A percentile compares a stretch with the other conserved stretches of the same genome.
phyloP scores from a whole-genome alignment of 1,140 invertebrate species.

The Paraescarpia echinospica region DNA sequence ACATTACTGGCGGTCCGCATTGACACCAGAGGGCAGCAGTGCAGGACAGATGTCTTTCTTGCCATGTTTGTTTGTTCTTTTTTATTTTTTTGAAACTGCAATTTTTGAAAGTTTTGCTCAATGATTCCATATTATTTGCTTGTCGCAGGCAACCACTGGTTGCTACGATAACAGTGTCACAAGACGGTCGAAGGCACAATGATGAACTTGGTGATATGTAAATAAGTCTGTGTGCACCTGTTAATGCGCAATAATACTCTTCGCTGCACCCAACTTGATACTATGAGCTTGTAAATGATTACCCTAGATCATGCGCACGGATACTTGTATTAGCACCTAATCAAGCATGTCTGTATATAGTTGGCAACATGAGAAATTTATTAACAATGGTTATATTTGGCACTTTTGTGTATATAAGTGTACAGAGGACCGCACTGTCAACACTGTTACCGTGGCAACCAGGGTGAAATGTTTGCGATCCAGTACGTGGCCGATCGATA shows the following conservation, averaged over 20 bases:
- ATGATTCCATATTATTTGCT: slow-evolving; percentile 6
- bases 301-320: background rate
- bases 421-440: background rate
- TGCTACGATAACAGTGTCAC: background rate
- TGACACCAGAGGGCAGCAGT: background rate
- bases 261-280: background rate
- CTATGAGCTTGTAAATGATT: background rate
- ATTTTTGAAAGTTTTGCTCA: slow-evolving; percentile 6
- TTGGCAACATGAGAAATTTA: background rate
- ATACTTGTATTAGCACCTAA: background rate
- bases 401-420: slow-evolving; percentile 6
- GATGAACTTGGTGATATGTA: background rate
- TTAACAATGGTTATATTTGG: background rate
- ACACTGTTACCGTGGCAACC: background rate
- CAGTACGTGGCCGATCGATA: background rate
- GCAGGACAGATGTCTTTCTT: background rate
- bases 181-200: background rate
- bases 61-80: slow-evolving; percentile 5
- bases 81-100: slow-evolving; percentile 1
- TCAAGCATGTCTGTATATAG: background rate
- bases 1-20: background rate
- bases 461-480: background rate
- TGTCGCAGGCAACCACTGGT: background rate
- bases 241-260: background rate
- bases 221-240: background rate